phyloP scores from a whole-genome alignment of 2,113 vertebrate genomes.

The Erpornis zantholeuca region DNA sequence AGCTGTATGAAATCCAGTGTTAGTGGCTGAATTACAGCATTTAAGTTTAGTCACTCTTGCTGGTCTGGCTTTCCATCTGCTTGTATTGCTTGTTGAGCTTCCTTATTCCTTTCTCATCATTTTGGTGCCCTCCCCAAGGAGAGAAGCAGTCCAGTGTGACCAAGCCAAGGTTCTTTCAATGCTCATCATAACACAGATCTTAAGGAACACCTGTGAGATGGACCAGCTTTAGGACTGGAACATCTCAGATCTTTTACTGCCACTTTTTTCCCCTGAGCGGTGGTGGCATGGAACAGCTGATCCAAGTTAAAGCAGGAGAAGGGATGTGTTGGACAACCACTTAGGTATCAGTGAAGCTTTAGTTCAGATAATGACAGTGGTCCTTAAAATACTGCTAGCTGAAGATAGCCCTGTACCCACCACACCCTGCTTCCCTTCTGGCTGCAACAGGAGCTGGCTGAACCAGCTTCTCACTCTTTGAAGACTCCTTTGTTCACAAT shows the following conservation, averaged over 20 bases:
- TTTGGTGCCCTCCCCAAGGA: background rate
- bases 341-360: background rate
- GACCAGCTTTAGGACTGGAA: background rate
- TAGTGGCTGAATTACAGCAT: background rate
- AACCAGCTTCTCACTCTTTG: conserved; percentile 36
- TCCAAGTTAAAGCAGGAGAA: background rate
- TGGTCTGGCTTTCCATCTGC: background rate
- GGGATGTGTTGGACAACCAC: background rate
- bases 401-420: conserved; percentile 13
- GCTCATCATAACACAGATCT: background rate
- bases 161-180: background rate
- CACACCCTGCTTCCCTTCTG: conserved; percentile 6
- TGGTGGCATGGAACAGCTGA: background rate
- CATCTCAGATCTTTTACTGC: background rate
- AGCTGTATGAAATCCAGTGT: background rate
- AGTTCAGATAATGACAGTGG: background rate
- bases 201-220: background rate
- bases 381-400: background rate
- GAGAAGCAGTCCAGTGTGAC: background rate
- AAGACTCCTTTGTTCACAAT: background rate
- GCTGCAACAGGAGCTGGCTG: background rate
- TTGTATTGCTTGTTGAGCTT: background rate
- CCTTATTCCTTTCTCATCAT: background rate
- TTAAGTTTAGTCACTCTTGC: background rate
- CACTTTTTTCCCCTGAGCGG: background rate